Evolutionary conservation across 2,888 invertebrate species (phyloP).

Genomic region (Rhyacophila evoluta): DNA sequence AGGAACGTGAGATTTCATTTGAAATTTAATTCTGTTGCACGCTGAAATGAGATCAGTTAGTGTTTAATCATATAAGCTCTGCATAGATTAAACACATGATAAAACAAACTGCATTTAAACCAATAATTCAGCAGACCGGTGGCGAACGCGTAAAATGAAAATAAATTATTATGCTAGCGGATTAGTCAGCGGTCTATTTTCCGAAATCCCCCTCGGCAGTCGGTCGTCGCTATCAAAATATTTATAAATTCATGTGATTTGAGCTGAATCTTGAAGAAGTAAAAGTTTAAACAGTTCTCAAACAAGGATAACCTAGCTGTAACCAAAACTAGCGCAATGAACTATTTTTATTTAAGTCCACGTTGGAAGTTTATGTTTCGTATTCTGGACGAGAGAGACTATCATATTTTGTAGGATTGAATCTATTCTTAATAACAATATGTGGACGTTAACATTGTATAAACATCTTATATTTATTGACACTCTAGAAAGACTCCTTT

Average conservation of each 20-base stretch:
- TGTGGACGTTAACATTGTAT: no score
- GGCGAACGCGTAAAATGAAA: neutral
- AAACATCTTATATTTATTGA: no score
- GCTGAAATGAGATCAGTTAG: neutral
- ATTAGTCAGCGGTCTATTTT: conserved; percentile 1
- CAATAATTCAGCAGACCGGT: neutral
- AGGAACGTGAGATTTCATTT: neutral
- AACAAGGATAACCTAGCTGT: neutral
- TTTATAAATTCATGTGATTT: neutral
- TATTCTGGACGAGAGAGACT: no score
- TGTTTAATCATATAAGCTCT: neutral
- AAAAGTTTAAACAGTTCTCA: neutral
- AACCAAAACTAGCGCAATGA: neutral
- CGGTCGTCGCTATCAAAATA: neutral
- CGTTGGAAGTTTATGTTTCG: no score
- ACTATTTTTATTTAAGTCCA: neutral
- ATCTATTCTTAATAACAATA: no score
- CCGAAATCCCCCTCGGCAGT: neutral
- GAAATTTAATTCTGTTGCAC: neutral
- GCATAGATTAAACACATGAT: neutral
- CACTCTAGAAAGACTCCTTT: no score
- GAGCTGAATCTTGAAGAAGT: neutral
- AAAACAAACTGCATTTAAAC: conserved; percentile 9
- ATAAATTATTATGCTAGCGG: neutral
- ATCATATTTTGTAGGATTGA: no score